Evolutionary conservation across 2,888 invertebrate genomes (phyloP).

Genomic region (Nemoura dubitans): DNA sequence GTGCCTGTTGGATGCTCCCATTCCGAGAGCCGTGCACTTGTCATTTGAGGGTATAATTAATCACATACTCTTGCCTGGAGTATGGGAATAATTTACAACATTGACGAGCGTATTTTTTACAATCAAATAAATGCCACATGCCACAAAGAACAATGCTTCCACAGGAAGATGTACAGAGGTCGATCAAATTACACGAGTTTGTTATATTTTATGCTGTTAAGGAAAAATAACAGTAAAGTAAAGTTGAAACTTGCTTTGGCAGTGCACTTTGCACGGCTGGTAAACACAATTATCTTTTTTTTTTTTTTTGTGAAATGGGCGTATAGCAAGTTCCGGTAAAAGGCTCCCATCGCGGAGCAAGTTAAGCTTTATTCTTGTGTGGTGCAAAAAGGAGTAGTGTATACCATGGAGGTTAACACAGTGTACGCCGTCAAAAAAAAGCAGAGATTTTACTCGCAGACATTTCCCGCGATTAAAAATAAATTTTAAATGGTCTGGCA

Average conservation of each 20-base stretch:
- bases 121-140: no score
- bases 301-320: neutral
- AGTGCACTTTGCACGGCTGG: neutral
- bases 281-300: conserved; percentile 7
- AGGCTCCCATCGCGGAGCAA: neutral
- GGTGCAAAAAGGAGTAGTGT: neutral
- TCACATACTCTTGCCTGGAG: neutral
- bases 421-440: neutral
- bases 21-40: neutral
- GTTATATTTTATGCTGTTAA: neutral
- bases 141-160: no score
- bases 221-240: neutral
- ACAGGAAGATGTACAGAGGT: no score
- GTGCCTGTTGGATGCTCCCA: neutral
- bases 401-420: neutral
- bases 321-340: neutral
- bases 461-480: neutral
- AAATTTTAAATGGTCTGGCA: neutral
- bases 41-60: neutral
- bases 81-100: neutral
- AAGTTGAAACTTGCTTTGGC: neutral
- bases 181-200: neutral
- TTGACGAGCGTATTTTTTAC: neutral
- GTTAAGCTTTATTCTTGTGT: neutral
- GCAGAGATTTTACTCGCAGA: neutral